Base-by-base conservation (phyloP, 2,113 vertebrate genomes). In the Engraulis encrasicolus region DNA sequence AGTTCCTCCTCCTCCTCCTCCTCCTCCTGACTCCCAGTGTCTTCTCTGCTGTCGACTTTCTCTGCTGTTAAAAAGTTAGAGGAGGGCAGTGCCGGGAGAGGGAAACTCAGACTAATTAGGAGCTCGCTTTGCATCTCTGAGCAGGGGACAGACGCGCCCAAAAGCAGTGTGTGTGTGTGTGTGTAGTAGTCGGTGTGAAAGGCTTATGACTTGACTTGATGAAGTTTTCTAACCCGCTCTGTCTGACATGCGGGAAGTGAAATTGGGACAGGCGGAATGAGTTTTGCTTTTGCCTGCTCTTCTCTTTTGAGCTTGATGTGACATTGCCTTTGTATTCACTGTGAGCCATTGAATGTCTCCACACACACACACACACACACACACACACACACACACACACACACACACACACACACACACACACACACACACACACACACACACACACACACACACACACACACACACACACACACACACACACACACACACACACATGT, bases 31-130 rank as follows among this genome's bases (percentile, higher is more conserved):
- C n/a, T n/a, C n/a, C n/a, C n/a, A n/a, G n/a, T n/a, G n/a, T n/a
- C n/a, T n/a, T n/a, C n/a, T n/a, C n/a, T n/a, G n/a, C 40, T 45
- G 40, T 9, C 40, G 40, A 45, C 40, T 9, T 45, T 45, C 71
- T 54, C 82, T 0, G 37, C 45, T n/a, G n/a, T n/a, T n/a, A n/a
- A n/a, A n/a, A n/a, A n/a, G n/a, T n/a, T n/a, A n/a, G n/a, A 78
- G 48, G 4, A 90, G 82, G 90, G 87, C 36, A 86, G 66, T 81
- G 86, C 88, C 81, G 79, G 91, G 93, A 85, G 89, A 92, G 88
- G 86, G 66, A 74, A 12, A 85, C n/a, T n/a, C 90, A 87, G 88
- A 86, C 92, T 95, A 94, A 96, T 92, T 89, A 91, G 86, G 77
- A 86, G 52, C 81, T 81, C 86, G 85, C 81, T 84, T 89, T 92